Evolutionary conservation across 2,888 invertebrate genomes (phyloP).

Genomic region (Onthophagus sagittarius): DNA sequence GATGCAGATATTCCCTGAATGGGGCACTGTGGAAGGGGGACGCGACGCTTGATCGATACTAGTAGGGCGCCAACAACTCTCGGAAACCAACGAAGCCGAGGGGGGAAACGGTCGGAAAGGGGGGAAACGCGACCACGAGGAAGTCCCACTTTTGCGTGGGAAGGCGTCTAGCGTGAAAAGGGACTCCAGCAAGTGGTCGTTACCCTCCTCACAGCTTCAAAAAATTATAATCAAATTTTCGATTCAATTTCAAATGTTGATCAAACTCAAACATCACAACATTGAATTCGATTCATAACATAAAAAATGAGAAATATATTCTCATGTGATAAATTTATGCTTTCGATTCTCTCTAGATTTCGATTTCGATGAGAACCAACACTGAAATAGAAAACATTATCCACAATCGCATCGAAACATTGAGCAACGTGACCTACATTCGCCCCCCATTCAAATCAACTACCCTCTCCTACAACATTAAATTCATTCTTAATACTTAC

Average conservation of each 20-base stretch:
- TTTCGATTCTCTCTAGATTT: background rate
- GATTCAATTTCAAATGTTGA: no score
- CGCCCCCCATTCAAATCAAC: background rate
- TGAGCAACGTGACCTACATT: background rate
- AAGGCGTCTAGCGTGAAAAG: conserved; percentile 40
- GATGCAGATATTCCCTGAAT: conserved; percentile 42
- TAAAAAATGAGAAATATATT: no score
- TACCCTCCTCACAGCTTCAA: background rate
- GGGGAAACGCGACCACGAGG: conserved; percentile 37
- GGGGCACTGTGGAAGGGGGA: conserved; percentile 14
- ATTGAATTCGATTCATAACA: no score
- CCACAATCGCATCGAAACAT: background rate
- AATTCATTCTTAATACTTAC: background rate
- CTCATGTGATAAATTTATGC: no score
- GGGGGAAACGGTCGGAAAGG: conserved; percentile 21
- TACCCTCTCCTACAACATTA: no score
- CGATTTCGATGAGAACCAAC: no score
- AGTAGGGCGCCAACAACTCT: background rate
- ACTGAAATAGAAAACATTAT: background rate
- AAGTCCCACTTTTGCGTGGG: conserved; percentile 44
- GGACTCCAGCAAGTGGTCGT: conserved; percentile 35
- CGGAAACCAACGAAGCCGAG: conserved; percentile 1
- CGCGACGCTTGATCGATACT: background rate
- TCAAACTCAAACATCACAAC: background rate
- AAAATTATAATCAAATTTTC: background rate